These are phyloP conservation scores for Calosoma granatense DNA, from an alignment of 1,140 invertebrate species.

Conservation along the genomic window DNA sequence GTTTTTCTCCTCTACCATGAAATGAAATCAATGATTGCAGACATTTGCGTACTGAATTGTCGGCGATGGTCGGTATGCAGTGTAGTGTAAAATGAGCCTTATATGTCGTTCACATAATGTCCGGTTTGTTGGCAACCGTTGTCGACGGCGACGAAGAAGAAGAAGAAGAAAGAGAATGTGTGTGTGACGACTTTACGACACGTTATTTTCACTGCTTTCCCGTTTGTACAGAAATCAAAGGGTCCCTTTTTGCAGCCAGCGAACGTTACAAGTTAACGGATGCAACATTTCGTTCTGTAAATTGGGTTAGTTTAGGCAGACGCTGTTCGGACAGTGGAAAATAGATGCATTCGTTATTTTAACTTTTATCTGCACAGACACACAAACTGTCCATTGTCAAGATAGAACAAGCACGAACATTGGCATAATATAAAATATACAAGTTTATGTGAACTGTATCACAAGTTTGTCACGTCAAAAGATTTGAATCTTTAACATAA, in stretches of 20 bases:
- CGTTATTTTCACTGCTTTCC: neutral
- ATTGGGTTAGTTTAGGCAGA: constrained; percentile 16
- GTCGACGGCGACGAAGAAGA: neutral
- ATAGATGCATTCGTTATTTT: neutral
- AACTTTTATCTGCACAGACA: neutral
- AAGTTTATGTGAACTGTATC: no score
- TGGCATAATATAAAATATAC: neutral
- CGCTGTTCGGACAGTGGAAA: constrained; percentile 14
- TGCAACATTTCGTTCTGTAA: constrained; percentile 15
- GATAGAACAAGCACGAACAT: no score
- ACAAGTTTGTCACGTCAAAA: neutral
- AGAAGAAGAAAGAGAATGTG: no score
- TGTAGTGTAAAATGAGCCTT: no score
- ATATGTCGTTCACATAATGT: neutral
- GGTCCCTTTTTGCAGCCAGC: constrained; percentile 13
- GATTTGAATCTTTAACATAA: neutral
- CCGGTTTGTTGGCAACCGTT: neutral
- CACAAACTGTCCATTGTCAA: neutral
- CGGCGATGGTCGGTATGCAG: no score
- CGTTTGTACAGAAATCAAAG: neutral
- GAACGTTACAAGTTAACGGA: constrained; percentile 14
- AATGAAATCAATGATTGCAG: no score
- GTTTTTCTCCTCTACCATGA: no score
- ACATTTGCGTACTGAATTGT: no score
- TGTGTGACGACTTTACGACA: constrained; percentile 13